Percentiles rank a stretch among this genome's conserved stretches.
phyloP scores from a whole-genome alignment of 1,140 invertebrate genomes.

The Cylas formicarius region DNA sequence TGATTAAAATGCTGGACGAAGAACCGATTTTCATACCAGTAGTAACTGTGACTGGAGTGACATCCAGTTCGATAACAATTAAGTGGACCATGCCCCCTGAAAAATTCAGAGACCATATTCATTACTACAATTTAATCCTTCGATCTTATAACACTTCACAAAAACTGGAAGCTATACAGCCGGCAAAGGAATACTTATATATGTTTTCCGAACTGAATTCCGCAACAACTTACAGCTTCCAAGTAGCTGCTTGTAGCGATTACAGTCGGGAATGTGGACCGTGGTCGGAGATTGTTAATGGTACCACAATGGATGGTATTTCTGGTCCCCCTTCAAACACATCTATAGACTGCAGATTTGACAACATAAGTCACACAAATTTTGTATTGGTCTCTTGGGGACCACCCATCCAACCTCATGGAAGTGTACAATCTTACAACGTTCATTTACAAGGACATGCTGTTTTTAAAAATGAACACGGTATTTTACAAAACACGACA shows the following conservation, averaged over 20 bases:
- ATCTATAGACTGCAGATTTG: conserved; percentile 55
- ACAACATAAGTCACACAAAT: conserved; percentile 55
- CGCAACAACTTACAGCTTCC: conserved; percentile 69
- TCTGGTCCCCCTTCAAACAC: conserved; percentile 48
- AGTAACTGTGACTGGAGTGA: conserved; percentile 68
- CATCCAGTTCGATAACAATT: conserved; percentile 69
- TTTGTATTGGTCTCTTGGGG: conserved; percentile 64
- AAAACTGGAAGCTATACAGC: conserved; percentile 54
- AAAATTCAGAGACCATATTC: conserved; percentile 61
- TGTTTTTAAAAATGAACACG: conserved; percentile 52
- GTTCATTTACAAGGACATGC: conserved; percentile 55
- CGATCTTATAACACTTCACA: conserved; percentile 50
- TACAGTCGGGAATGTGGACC: conserved; percentile 66
- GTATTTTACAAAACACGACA: conserved; percentile 45
- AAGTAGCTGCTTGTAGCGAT: conserved; percentile 68
- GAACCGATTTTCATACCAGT: conserved; percentile 73
- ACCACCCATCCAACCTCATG: conserved; percentile 61
- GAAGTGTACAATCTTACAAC: conserved; percentile 65
- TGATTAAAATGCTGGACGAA: conserved; percentile 48
- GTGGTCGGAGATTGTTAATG: conserved; percentile 66
- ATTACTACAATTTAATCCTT: conserved; percentile 66
- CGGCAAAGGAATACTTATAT: conserved; percentile 56
- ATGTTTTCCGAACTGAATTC: conserved; percentile 70
- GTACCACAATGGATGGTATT: conserved; percentile 71
- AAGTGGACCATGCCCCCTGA: conserved; percentile 62